Percentiles rank a stretch among this genome's conserved stretches.
Conservation (phyloP, 2,888 invertebrate species). For the Girardia tigrina region DNA sequence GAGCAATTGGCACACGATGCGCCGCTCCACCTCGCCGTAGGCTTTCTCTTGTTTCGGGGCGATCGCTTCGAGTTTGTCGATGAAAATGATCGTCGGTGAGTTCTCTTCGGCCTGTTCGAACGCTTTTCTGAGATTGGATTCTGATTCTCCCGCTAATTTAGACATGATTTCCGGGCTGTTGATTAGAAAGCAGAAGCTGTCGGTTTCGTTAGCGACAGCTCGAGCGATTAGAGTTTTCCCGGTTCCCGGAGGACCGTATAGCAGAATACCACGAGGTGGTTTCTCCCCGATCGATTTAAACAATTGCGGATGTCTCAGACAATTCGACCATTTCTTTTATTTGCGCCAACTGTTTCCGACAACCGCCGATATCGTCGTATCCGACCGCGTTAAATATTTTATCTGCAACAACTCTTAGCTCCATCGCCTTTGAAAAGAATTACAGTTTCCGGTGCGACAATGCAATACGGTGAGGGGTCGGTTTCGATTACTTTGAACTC, state of each 20-base stretch:
- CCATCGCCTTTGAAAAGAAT: constrained; percentile 99
- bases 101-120: constrained; percentile 99
- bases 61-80: constrained; percentile 98
- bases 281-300: constrained; percentile 97
- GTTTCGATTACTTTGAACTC: constrained; percentile 99
- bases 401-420: constrained; percentile 64
- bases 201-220: constrained; percentile 97
- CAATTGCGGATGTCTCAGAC: constrained; percentile 80
- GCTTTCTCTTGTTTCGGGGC: constrained; percentile 99
- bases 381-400: constrained; percentile 90
- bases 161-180: constrained; percentile 99
- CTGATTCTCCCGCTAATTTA: constrained; percentile 94
- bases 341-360: constrained; percentile 92
- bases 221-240: constrained; percentile 94
- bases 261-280: constrained; percentile 87
- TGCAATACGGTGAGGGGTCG: constrained; percentile 91
- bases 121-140: constrained; percentile 91
- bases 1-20: too few species aligned
- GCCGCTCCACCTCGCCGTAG: constrained; percentile 87
- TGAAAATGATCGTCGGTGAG: constrained; percentile 95
- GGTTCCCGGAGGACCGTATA: constrained; percentile 76
- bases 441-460: constrained; percentile 94
- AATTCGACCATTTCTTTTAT: constrained; percentile 99
- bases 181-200: constrained; percentile 96
- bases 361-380: constrained; percentile 99